Evolutionary conservation across 1,140 invertebrate species (phyloP).

Genomic region (Hypsibius dujardini): DNA sequence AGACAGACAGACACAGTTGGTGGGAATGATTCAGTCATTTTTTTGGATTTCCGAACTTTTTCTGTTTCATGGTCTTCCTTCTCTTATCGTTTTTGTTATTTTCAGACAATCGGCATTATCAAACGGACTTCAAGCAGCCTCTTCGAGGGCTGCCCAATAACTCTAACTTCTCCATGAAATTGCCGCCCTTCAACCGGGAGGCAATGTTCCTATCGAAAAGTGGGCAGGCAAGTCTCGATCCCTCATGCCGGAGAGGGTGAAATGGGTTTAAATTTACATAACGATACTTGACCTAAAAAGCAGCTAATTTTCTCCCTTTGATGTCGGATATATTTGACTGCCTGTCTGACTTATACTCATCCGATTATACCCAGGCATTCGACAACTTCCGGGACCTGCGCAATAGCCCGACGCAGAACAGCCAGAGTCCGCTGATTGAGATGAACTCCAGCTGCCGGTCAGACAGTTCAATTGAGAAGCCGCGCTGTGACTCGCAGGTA

Average conservation of each 20-base stretch:
- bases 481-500: conserved; percentile 4
- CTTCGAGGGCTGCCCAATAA: background rate
- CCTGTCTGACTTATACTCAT: background rate
- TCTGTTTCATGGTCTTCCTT: background rate
- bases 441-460: conserved; percentile 13
- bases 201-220: background rate
- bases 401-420: background rate
- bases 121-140: background rate
- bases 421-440: conserved; percentile 14
- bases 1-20: background rate
- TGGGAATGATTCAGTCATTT: background rate
- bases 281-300: background rate
- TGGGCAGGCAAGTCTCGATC: conserved; percentile 8
- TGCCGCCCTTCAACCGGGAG: background rate
- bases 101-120: conserved; percentile 8
- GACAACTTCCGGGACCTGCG: conserved; percentile 4
- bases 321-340: background rate
- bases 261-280: too few species aligned
- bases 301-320: background rate
- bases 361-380: background rate
- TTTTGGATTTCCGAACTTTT: background rate
- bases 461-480: background rate
- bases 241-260: too few species aligned
- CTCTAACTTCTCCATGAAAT: background rate
- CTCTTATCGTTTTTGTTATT: background rate